These are phyloP conservation scores for Pollimyrus isidori DNA, from an alignment of 2,113 vertebrate genomes.

Conservation along the genomic window DNA sequence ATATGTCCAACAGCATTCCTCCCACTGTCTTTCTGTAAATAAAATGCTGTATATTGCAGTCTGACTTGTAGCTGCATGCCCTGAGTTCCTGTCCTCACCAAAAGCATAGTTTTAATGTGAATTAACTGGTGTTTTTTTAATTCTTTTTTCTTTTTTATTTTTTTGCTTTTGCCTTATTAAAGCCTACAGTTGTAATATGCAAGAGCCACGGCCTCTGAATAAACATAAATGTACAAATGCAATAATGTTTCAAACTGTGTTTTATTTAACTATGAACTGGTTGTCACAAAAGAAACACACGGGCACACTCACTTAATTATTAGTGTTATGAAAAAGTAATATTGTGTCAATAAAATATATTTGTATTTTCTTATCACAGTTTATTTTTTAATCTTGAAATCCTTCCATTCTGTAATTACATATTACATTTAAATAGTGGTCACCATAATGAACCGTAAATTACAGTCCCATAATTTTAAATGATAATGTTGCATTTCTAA, in stretches of 20 bases:
- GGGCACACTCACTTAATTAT: background rate
- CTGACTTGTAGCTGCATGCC: slow-evolving; percentile 87
- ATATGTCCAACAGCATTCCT: slow-evolving; percentile 80
- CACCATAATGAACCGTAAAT: background rate
- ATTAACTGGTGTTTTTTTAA: slow-evolving; percentile 84
- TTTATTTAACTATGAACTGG: background rate
- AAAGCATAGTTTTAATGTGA: slow-evolving; percentile 87
- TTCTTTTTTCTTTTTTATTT: background rate
- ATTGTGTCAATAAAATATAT: background rate
- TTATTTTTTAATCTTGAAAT: background rate
- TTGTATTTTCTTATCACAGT: background rate
- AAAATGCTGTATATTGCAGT: slow-evolving; percentile 94
- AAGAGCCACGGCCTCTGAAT: slow-evolving; percentile 98
- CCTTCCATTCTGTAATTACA: background rate
- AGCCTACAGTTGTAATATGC: slow-evolving; percentile 99
- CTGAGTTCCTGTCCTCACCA: slow-evolving; percentile 65
- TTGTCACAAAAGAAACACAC: too few species aligned
- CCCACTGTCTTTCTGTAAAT: slow-evolving; percentile 92
- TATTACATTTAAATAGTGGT: background rate
- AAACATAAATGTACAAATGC: slow-evolving; percentile 88
- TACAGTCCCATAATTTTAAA: background rate
- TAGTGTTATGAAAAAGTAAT: background rate
- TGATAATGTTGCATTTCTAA: background rate
- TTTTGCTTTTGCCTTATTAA: slow-evolving; percentile 99
- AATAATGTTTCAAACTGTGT: slow-evolving; percentile 22